Conservation (phyloP, 2,113 vertebrate species). For the Pangasianodon hypophthalmus region DNA sequence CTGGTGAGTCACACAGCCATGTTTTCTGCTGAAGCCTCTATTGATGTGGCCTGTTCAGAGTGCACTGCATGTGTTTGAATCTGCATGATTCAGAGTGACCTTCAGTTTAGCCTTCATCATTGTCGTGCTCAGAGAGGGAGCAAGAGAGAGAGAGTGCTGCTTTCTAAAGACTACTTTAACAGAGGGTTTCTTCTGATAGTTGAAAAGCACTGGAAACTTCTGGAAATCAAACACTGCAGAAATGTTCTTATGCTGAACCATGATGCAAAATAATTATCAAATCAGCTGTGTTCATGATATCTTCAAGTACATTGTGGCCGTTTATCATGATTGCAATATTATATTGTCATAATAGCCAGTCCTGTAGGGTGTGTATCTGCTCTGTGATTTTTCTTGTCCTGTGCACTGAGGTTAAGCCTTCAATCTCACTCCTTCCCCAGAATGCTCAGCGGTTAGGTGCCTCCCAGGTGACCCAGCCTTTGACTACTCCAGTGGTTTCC, state of each 20-base stretch:
- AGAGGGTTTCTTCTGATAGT: background rate
- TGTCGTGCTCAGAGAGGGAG: background rate
- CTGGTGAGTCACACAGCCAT: constrained; percentile 14
- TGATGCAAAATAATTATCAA: background rate
- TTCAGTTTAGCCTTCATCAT: constrained; percentile 10
- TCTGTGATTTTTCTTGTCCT: constrained; percentile 8
- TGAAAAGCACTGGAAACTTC: background rate
- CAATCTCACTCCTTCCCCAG: constrained; percentile 68
- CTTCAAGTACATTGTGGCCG: background rate
- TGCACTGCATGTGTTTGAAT: constrained; percentile 33
- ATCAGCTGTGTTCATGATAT: background rate
- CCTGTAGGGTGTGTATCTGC: background rate
- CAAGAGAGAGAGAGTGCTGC: background rate
- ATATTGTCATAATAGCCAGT: background rate
- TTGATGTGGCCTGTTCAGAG: background rate
- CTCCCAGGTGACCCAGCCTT: constrained; percentile 84
- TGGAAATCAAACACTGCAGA: background rate
- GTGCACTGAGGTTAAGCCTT: background rate
- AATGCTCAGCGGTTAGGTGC: constrained; percentile 85
- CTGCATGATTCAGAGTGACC: constrained; percentile 35
- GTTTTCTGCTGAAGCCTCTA: background rate
- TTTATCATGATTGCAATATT: background rate
- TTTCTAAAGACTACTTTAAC: background rate
- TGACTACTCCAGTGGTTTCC: constrained; percentile 91
- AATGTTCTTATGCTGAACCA: background rate